Evolutionary conservation across 2,797 vertebrate genomes (phyloP).

Genomic region (Amniataba percoides): DNA sequence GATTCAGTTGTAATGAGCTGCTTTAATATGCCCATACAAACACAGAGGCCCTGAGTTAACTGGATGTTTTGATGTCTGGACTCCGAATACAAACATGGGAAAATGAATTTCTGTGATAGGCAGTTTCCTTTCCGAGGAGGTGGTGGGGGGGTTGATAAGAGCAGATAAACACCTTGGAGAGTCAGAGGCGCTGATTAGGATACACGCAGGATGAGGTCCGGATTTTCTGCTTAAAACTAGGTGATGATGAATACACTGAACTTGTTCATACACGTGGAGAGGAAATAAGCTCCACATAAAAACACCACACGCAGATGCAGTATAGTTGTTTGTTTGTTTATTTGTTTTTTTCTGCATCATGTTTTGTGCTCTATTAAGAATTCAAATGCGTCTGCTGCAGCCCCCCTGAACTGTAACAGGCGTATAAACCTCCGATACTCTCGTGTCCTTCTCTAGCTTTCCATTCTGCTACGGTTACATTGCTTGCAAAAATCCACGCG

Average conservation of each 20-base stretch:
- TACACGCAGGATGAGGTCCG: slow-evolving; percentile 2
- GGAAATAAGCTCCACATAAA: slow-evolving; percentile 8
- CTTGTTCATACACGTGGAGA: slow-evolving; percentile 13
- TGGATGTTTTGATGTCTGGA: slow-evolving; percentile 62
- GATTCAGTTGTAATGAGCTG: slow-evolving; percentile 64
- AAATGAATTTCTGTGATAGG: slow-evolving; percentile 54
- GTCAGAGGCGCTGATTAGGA: slow-evolving; percentile 47
- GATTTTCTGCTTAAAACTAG: slow-evolving; percentile 17
- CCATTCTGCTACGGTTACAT: slow-evolving; percentile 43
- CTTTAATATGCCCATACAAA: slow-evolving; percentile 55
- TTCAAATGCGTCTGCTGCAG: slow-evolving; percentile 44
- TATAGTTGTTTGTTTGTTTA: slow-evolving; percentile 14
- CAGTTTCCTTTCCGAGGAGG: slow-evolving; percentile 26
- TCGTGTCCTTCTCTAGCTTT: slow-evolving; percentile 41
- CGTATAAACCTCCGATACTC: slow-evolving; percentile 28
- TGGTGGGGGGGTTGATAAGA: slow-evolving; percentile 28
- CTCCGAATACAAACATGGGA: slow-evolving; percentile 57
- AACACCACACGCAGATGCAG: not conserved
- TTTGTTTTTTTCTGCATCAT: slow-evolving; percentile 13
- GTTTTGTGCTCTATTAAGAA: slow-evolving; percentile 36
- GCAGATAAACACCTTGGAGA: slow-evolving; percentile 51
- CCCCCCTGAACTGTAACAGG: slow-evolving; percentile 40
- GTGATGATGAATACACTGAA: slow-evolving; percentile 27
- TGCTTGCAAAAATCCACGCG: slow-evolving; percentile 53
- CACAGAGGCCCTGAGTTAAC: slow-evolving; percentile 41